Conservation (phyloP, 2,113 vertebrate species). For the Varanus salvator region DNA sequence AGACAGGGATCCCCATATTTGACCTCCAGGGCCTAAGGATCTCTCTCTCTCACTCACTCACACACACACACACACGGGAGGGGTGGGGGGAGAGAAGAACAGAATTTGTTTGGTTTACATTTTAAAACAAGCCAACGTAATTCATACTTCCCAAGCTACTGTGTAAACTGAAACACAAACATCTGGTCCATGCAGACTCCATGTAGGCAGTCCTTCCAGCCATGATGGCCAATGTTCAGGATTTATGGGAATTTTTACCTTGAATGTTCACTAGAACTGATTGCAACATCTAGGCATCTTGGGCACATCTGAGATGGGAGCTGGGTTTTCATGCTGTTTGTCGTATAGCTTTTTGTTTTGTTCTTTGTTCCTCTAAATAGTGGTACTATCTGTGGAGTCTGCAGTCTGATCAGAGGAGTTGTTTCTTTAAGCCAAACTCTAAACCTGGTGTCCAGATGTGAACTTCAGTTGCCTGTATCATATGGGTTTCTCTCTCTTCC, state of each 20-base stretch:
- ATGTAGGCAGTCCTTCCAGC: too few species aligned
- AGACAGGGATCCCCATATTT: too few species aligned
- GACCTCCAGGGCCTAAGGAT: too few species aligned
- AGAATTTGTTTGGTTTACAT: too few species aligned
- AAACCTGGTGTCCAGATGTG: constrained; percentile 56
- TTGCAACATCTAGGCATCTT: neutral
- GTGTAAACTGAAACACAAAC: too few species aligned
- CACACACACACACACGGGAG: too few species aligned
- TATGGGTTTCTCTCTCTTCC: constrained; percentile 8
- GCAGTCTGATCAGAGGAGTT: neutral
- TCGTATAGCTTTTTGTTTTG: neutral
- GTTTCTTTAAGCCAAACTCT: neutral
- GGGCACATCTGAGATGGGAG: neutral
- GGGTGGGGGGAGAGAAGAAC: too few species aligned
- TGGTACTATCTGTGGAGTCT: constrained; percentile 24
- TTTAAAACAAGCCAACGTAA: too few species aligned
- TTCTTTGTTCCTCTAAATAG: neutral
- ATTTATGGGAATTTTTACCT: neutral
- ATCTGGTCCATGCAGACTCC: too few species aligned
- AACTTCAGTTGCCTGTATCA: constrained; percentile 23
- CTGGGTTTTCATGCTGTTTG: neutral
- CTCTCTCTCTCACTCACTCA: too few species aligned
- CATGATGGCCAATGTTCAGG: too few species aligned
- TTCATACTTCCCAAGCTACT: too few species aligned
- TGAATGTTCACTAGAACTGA: neutral